Conservation (phyloP, 1,140 invertebrate species). For the Drosophila prosaltans region DNA sequence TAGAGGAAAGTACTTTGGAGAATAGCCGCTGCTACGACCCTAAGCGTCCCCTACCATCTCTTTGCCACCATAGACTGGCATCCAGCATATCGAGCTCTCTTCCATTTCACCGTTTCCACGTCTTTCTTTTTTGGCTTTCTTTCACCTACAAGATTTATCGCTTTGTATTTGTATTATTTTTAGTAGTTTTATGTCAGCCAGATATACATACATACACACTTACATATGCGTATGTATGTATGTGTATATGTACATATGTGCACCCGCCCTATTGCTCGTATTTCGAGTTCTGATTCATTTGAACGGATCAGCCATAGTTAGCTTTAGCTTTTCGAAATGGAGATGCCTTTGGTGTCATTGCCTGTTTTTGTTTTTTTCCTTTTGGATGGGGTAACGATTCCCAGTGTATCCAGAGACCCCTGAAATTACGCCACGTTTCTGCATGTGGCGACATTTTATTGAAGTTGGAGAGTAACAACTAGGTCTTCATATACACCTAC, state of each 20-base stretch:
- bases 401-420: not conserved
- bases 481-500: not conserved
- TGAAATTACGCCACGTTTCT: slow-evolving; percentile 6
- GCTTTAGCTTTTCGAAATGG: slow-evolving; percentile 5
- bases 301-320: slow-evolving; percentile 1
- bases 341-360: not conserved
- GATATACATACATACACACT: slow-evolving; percentile 37
- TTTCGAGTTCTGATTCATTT: slow-evolving; percentile 12
- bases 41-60: slow-evolving; percentile 18
- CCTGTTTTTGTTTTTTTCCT: too few species aligned
- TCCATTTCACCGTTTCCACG: slow-evolving; percentile 39
- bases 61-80: slow-evolving; percentile 23
- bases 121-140: slow-evolving; percentile 59
- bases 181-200: slow-evolving; percentile 74
- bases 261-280: slow-evolving; percentile 4
- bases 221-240: slow-evolving; percentile 20
- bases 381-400: not conserved
- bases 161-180: slow-evolving; percentile 82
- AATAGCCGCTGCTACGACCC: slow-evolving; percentile 37
- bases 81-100: slow-evolving; percentile 32
- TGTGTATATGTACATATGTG: slow-evolving; percentile 8
- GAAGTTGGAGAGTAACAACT: not conserved
- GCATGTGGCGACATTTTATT: slow-evolving; percentile 10
- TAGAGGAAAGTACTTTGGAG: slow-evolving; percentile 75
- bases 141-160: slow-evolving; percentile 82